Conservation (phyloP, 2,888 invertebrate species). For the Notodonta ziczac region DNA sequence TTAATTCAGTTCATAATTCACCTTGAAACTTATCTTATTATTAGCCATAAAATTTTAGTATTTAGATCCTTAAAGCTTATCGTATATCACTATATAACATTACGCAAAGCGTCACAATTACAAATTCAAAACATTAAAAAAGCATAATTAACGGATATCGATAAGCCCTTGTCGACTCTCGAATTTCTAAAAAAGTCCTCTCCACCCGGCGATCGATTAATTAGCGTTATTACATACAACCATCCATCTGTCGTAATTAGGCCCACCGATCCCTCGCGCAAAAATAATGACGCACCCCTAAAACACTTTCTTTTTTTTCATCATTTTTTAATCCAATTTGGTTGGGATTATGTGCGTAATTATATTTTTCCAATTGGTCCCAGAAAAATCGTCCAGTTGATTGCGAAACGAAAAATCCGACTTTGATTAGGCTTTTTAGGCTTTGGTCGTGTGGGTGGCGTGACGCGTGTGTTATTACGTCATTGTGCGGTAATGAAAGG, state of each 20-base stretch:
- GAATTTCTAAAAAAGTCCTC: slow-evolving; percentile 61
- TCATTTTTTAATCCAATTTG: slow-evolving; percentile 85
- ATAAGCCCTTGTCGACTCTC: slow-evolving; percentile 41
- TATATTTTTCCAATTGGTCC: slow-evolving; percentile 84
- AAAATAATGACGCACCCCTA: slow-evolving; percentile 83
- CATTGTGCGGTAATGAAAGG: slow-evolving; percentile 11
- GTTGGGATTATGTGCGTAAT: slow-evolving; percentile 84
- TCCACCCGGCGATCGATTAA: slow-evolving; percentile 75
- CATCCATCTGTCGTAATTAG: slow-evolving; percentile 84
- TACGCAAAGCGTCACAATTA: slow-evolving; percentile 10
- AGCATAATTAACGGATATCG: slow-evolving; percentile 28
- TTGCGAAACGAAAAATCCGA: slow-evolving; percentile 74
- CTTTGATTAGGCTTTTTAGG: slow-evolving; percentile 78
- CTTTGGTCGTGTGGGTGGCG: slow-evolving; percentile 51
- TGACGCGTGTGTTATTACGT: slow-evolving; percentile 20
- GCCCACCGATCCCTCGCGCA: slow-evolving; percentile 73
- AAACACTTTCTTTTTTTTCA: slow-evolving; percentile 81
- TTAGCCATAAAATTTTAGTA: too few relatives aligned
- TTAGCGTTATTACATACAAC: slow-evolving; percentile 80
- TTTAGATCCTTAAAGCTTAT: neutral
- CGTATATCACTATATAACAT: too few relatives aligned
- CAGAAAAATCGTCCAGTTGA: slow-evolving; percentile 73
- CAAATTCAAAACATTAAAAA: slow-evolving; percentile 11
- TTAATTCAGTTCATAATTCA: too few relatives aligned
- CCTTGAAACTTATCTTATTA: too few relatives aligned